Percentiles rank a stretch among this genome's conserved stretches.
Evolutionary conservation across 2,113 vertebrate genomes (phyloP).

Genomic region (Odontesthes bonariensis): DNA sequence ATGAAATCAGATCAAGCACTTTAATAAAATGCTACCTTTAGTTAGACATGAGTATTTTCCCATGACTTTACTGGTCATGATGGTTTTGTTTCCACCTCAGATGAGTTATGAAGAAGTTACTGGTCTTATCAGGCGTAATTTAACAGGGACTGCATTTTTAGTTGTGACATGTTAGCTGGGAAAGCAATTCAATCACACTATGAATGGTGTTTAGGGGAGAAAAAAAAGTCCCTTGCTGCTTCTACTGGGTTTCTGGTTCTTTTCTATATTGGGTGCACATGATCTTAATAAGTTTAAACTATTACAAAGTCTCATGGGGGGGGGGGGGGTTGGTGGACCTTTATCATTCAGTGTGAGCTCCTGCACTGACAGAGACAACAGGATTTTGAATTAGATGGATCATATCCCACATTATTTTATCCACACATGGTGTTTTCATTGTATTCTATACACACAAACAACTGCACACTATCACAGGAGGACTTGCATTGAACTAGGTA

Average conservation of each 20-base stretch:
- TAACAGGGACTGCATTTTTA: slow-evolving; percentile 38
- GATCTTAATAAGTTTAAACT: slow-evolving; percentile 45
- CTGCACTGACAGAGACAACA: background rate
- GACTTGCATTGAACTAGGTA: background rate
- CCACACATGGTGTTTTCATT: background rate
- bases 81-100: slow-evolving; percentile 4
- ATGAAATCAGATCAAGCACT: slow-evolving; percentile 22
- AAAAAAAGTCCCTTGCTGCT: slow-evolving; percentile 27
- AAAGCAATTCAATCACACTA: slow-evolving; percentile 55
- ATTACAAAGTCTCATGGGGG: background rate
- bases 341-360: slow-evolving; percentile 18
- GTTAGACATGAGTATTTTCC: slow-evolving; percentile 3
- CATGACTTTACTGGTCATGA: background rate
- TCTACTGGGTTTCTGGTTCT: slow-evolving; percentile 11
- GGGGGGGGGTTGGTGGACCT: background rate
- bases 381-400: background rate
- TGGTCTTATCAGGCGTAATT: slow-evolving; percentile 28
- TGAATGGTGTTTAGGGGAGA: slow-evolving; percentile 36
- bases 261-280: slow-evolving; percentile 44
- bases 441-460: background rate
- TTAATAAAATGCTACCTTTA: background rate
- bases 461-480: background rate
- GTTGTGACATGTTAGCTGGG: slow-evolving; percentile 24
- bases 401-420: background rate
- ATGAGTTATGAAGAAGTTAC: slow-evolving; percentile 22